These are phyloP conservation scores for Brienomyrus longianalis DNA, from an alignment of 2,113 vertebrate species.

Conservation along the genomic window DNA sequence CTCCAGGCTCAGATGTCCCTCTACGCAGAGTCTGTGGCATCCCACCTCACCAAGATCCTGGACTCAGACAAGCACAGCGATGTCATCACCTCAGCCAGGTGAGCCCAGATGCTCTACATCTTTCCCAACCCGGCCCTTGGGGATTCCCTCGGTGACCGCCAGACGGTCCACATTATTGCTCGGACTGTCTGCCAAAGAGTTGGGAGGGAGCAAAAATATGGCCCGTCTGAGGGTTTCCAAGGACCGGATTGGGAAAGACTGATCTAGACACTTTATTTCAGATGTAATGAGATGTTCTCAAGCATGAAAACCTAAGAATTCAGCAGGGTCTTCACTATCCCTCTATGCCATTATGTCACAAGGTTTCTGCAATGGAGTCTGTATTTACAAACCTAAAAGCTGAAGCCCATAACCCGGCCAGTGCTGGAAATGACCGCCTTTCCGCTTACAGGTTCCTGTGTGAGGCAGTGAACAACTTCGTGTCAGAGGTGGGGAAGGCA, in stretches of 20 bases:
- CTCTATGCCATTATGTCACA: neutral
- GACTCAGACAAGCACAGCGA: constrained; percentile 86
- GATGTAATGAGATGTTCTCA: neutral
- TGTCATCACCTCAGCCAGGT: constrained; percentile 89
- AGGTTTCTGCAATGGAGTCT: neutral
- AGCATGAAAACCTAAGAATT: neutral
- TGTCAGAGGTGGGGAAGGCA: constrained; percentile 76
- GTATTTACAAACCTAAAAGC: neutral
- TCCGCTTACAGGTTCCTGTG: constrained; percentile 68
- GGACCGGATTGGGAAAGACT: neutral
- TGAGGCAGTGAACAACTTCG: constrained; percentile 79
- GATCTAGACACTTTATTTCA: neutral
- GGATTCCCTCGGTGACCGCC: neutral
- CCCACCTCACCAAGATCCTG: constrained; percentile 87
- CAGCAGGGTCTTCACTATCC: neutral
- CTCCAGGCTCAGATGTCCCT: constrained; percentile 80
- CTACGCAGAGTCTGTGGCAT: constrained; percentile 80
- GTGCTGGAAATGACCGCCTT: neutral
- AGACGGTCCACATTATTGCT: neutral
- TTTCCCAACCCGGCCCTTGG: neutral
- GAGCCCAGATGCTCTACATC: constrained; percentile 38
- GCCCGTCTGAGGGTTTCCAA: neutral
- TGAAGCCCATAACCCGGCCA: neutral
- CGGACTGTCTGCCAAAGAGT: neutral
- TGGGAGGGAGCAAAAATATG: neutral